phyloP scores from a whole-genome alignment of 1,140 invertebrate genomes.

The Grapholita molesta region DNA sequence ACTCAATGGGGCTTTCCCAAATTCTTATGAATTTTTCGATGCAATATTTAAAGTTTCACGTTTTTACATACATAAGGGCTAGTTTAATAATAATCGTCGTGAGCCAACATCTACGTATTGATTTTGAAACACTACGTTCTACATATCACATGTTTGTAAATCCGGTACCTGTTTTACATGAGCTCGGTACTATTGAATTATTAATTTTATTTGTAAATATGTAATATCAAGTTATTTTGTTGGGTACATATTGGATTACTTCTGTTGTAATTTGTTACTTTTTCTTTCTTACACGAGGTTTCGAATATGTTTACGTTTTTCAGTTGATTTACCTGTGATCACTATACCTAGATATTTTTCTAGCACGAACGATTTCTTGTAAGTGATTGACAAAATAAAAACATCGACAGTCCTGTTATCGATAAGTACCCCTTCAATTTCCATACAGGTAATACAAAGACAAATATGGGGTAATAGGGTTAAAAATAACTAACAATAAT shows the following conservation, averaged over 20 bases:
- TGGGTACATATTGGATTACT: background rate
- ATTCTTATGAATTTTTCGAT: conserved; percentile 26
- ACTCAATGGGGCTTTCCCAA: background rate
- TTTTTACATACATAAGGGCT: background rate
- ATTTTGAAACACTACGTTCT: conserved; percentile 3
- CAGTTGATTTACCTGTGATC: conserved; percentile 44
- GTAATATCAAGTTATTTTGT: conserved; percentile 8
- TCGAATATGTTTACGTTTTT: conserved; percentile 41
- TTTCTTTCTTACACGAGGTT: conserved; percentile 33
- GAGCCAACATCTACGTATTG: background rate
- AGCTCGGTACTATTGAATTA: background rate
- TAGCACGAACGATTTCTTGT: too few relatives aligned
- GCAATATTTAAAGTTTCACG: conserved; percentile 15
- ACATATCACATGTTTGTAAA: conserved; percentile 12
- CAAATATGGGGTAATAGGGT: too few relatives aligned
- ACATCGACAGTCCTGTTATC: too few relatives aligned
- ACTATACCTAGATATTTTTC: too few relatives aligned
- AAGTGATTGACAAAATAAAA: too few relatives aligned
- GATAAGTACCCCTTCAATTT: too few relatives aligned
- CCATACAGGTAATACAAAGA: too few relatives aligned
- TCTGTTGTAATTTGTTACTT: conserved; percentile 15
- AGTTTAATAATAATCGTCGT: background rate
- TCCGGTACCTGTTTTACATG: conserved; percentile 1
- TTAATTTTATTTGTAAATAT: conserved; percentile 19
- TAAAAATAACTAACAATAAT: too few relatives aligned